phyloP scores from a whole-genome alignment of 2,113 vertebrate genomes.

The Okapia johnstoni region DNA sequence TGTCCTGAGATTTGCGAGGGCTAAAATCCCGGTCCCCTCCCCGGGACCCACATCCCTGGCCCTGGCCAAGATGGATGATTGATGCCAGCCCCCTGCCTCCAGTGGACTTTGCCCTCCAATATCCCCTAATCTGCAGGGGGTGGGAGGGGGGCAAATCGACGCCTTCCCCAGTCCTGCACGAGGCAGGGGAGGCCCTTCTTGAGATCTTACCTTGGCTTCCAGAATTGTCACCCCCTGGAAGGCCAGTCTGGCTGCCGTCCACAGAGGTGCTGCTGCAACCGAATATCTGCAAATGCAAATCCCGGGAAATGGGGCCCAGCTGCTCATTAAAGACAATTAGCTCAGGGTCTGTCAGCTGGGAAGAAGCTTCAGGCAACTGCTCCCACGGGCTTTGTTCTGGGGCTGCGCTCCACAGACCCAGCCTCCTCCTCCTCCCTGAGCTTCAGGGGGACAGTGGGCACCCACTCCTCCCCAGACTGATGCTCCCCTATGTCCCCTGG shows the following conservation, averaged over 20 bases:
- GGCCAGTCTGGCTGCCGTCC: not conserved
- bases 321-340: slow-evolving; percentile 45
- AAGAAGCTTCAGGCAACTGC: not conserved
- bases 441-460: not conserved
- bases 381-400: not conserved
- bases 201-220: not conserved
- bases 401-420: not conserved
- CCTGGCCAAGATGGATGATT: not conserved
- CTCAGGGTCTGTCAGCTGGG: not conserved
- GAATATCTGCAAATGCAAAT: not conserved
- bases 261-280: not conserved
- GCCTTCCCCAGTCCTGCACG: not conserved
- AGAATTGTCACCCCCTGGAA: not conserved
- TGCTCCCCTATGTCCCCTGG: not conserved
- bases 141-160: not conserved
- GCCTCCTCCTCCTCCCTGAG: not conserved
- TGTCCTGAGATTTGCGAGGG: not conserved
- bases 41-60: not conserved
- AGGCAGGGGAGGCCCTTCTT: not conserved
- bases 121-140: not conserved
- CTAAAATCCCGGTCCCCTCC: not conserved
- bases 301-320: not conserved
- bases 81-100: not conserved
- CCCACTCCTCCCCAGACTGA: not conserved
- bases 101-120: not conserved